Conservation (phyloP, 2,113 vertebrate genomes). For the Platichthys stellatus region DNA sequence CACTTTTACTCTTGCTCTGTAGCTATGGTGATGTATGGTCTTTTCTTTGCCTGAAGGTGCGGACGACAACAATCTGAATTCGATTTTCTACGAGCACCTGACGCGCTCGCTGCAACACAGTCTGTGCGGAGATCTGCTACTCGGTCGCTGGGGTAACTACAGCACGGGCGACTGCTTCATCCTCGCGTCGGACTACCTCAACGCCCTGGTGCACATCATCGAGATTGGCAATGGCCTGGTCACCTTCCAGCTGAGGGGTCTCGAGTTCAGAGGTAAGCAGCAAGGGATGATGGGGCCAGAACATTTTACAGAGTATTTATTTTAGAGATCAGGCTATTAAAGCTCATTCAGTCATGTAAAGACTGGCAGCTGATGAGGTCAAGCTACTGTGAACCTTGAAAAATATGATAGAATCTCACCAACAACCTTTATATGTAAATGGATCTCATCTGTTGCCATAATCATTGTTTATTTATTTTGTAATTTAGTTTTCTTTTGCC, state of each 20-base stretch:
- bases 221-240: conserved; percentile 92
- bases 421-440: no score
- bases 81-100: conserved; percentile 93
- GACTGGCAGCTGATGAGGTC: neutral
- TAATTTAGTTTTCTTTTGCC: neutral
- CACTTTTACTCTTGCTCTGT: neutral
- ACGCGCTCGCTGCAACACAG: conserved; percentile 92
- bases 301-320: neutral
- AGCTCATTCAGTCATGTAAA: neutral
- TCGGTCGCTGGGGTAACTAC: conserved; percentile 93
- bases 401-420: neutral
- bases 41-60: conserved; percentile 79
- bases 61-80: conserved; percentile 93
- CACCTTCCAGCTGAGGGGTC: conserved; percentile 92
- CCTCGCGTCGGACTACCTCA: conserved; percentile 93
- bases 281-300: neutral
- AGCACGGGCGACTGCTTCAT: conserved; percentile 92
- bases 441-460: neutral
- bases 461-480: neutral
- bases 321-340: neutral
- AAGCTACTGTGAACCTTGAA: neutral
- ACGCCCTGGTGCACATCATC: conserved; percentile 92
- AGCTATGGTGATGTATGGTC: neutral
- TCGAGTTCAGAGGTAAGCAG: conserved; percentile 90
- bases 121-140: conserved; percentile 89